Percentiles rank a stretch among this genome's conserved stretches.
These are phyloP conservation scores for Coremacera marginata DNA, from an alignment of 2,888 invertebrate species.

Conservation along the genomic window DNA sequence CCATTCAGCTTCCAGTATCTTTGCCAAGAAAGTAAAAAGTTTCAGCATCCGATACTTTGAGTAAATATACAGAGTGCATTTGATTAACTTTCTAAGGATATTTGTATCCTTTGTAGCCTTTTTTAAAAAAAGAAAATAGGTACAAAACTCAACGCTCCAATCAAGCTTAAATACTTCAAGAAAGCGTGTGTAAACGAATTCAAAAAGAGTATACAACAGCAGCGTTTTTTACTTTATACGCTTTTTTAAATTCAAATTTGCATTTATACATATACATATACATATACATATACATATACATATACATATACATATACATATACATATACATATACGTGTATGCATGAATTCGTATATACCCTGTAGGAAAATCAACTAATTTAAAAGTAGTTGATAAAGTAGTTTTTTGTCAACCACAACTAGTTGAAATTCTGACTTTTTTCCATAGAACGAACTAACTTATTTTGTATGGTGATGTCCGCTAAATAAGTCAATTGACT, in stretches of 20 bases:
- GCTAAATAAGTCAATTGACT: too few species aligned
- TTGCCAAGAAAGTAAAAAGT: too few species aligned
- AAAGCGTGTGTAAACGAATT: background rate
- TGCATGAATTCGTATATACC: too few species aligned
- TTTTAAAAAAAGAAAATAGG: background rate
- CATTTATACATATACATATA: background rate
- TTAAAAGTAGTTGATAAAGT: too few species aligned
- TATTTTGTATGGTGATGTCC: too few species aligned
- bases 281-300: background rate
- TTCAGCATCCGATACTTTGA: background rate
- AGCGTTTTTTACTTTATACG: background rate
- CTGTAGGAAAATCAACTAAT: too few species aligned
- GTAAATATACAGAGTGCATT: slow-evolving; percentile 6
- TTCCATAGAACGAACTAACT: too few species aligned
- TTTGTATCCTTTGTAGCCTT: background rate
- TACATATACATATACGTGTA: too few species aligned
- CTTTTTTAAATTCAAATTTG: background rate
- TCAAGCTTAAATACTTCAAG: background rate
- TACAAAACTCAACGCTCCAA: background rate
- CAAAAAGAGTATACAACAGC: background rate
- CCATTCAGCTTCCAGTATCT: background rate
- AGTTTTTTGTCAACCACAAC: too few species aligned
- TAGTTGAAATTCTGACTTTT: too few species aligned
- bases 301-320: too few species aligned
- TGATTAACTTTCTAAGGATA: slow-evolving; percentile 11